Percentiles rank a stretch among this genome's conserved stretches.
Evolutionary conservation across 2,888 invertebrate species (phyloP).

Genomic region (Conistra vaccinii): DNA sequence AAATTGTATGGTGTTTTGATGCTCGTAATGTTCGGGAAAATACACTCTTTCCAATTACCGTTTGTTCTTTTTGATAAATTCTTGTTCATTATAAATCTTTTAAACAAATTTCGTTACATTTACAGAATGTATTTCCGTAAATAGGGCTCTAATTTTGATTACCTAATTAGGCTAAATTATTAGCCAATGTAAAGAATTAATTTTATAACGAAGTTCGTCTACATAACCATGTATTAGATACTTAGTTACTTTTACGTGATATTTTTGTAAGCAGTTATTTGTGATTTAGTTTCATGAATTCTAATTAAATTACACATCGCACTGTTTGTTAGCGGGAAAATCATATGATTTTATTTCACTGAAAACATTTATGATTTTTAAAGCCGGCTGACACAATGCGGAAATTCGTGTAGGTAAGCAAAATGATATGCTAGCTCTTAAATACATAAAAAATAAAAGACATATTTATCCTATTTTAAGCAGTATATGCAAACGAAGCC

Average conservation of each 20-base stretch:
- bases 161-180: conserved; percentile 14
- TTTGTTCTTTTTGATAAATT: conserved; percentile 51
- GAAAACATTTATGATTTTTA: conserved; percentile 17
- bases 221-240: neutral
- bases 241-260: neutral
- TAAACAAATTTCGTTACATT: conserved; percentile 33
- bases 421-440: conserved; percentile 3
- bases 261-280: neutral
- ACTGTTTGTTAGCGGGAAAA: neutral
- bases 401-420: neutral
- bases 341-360: neutral
- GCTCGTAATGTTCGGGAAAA: conserved; percentile 36
- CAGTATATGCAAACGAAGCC: conserved; percentile 1
- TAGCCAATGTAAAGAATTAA: conserved; percentile 1
- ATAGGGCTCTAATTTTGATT: conserved; percentile 18
- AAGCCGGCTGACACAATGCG: neutral
- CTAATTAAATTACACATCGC: neutral
- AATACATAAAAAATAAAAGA: conserved; percentile 9
- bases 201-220: neutral
- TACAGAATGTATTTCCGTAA: conserved; percentile 16
- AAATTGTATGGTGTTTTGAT: conserved; percentile 47
- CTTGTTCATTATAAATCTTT: conserved; percentile 46
- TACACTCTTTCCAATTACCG: conserved; percentile 50
- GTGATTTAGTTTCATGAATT: neutral
- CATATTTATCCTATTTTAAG: neutral